Conservation (phyloP, 2,797 vertebrate genomes). For the Characodon lateralis region DNA sequence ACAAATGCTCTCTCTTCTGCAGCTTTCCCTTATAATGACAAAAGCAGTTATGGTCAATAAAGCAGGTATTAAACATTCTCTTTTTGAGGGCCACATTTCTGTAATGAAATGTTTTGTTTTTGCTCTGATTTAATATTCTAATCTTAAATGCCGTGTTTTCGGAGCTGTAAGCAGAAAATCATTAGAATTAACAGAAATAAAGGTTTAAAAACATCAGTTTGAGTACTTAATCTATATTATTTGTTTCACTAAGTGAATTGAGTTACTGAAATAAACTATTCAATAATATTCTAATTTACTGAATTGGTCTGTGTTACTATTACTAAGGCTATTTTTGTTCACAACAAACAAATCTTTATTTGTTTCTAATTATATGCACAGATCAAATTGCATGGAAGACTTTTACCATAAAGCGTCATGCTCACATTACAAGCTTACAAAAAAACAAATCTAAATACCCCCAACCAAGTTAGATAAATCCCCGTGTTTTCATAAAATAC, state of each 20-base stretch:
- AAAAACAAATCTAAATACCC: too few species aligned
- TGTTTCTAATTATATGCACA: neutral
- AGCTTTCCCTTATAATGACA: neutral
- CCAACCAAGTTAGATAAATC: neutral
- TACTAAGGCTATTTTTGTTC: neutral
- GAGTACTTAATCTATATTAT: neutral
- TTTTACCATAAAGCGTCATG: neutral
- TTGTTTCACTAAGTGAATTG: neutral
- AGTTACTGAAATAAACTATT: neutral
- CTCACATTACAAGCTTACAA: neutral
- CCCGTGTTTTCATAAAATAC: neutral
- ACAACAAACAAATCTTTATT: neutral
- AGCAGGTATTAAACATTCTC: neutral
- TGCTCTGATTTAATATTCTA: too few species aligned
- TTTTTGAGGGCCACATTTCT: neutral
- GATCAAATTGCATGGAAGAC: neutral
- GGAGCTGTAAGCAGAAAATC: neutral
- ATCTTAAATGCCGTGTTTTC: neutral
- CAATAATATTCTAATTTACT: neutral
- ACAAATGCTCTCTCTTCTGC: neutral
- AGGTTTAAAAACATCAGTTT: neutral
- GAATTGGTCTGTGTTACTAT: neutral
- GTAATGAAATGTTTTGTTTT: neutral
- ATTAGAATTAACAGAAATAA: neutral
- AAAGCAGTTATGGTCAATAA: neutral